Evolutionary conservation across 2,888 invertebrate genomes (phyloP).

Genomic region (Siphonodentalium dalli): DNA sequence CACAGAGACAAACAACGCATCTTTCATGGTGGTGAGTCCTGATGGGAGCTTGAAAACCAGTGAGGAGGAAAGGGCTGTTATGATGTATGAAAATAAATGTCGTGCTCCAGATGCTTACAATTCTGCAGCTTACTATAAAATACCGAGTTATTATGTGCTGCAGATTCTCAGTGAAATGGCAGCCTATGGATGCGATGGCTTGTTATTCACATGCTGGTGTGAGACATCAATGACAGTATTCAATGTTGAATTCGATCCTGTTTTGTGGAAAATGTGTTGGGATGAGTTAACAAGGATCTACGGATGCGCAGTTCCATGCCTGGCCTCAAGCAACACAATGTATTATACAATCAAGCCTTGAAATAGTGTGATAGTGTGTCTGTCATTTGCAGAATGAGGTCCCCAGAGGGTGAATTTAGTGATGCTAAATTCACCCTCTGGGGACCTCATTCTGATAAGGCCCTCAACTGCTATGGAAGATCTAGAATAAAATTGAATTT

Average conservation of each 20-base stretch:
- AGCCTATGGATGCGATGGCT: background rate
- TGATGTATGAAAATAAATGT: slow-evolving; percentile 14
- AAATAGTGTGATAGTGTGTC: too few species aligned
- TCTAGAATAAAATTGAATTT: too few species aligned
- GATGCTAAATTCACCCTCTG: too few species aligned
- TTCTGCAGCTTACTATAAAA: slow-evolving; percentile 4
- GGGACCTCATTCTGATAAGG: too few species aligned
- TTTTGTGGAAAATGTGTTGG: slow-evolving; percentile 5
- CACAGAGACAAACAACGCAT: background rate
- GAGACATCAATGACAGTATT: slow-evolving; percentile 10
- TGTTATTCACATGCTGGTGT: slow-evolving; percentile 14
- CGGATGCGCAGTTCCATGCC: too few species aligned
- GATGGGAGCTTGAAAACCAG: slow-evolving; percentile 3
- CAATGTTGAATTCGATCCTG: background rate
- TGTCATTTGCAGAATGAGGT: too few species aligned
- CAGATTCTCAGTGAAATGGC: slow-evolving; percentile 8
- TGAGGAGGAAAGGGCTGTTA: background rate
- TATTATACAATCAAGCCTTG: too few species aligned
- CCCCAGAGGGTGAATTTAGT: too few species aligned
- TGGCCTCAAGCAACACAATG: too few species aligned
- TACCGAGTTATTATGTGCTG: slow-evolving; percentile 1
- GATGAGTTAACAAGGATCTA: background rate
- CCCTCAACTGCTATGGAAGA: too few species aligned
- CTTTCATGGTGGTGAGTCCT: slow-evolving; percentile 14
- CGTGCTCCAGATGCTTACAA: background rate